phyloP scores from a whole-genome alignment of 2,888 invertebrate genomes.

The Pseudanteris insignis region DNA sequence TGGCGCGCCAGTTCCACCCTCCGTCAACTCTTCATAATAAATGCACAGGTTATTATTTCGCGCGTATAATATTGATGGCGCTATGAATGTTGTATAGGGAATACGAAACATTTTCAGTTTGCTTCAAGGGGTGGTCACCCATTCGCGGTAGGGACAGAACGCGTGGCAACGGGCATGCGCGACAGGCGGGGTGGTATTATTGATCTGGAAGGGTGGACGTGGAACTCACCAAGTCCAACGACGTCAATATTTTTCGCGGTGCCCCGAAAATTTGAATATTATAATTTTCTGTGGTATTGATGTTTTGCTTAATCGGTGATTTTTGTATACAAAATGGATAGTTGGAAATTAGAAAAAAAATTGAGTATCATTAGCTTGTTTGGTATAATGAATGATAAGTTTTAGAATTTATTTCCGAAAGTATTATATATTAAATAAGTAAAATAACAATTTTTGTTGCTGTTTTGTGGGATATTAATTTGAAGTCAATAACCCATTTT shows the following conservation, averaged over 20 bases:
- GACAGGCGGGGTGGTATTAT: slow-evolving; percentile 59
- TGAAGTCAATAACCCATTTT: no score
- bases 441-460: no score
- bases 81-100: slow-evolving; percentile 64
- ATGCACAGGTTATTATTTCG: slow-evolving; percentile 65
- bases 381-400: no score
- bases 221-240: slow-evolving; percentile 34
- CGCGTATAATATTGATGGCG: slow-evolving; percentile 66
- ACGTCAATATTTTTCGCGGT: slow-evolving; percentile 23
- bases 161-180: slow-evolving; percentile 56
- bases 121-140: slow-evolving; percentile 53
- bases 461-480: no score
- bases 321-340: no score
- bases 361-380: no score
- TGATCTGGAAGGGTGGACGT: slow-evolving; percentile 57
- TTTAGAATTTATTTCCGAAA: no score
- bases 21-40: slow-evolving; percentile 55
- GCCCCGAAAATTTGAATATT: slow-evolving; percentile 31
- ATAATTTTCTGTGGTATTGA: no score
- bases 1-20: slow-evolving; percentile 19
- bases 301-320: no score
- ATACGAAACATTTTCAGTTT: slow-evolving; percentile 48
- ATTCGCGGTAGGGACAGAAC: slow-evolving; percentile 43
- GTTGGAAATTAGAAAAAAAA: no score
- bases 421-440: no score